Evolutionary conservation across 2,113 vertebrate genomes (phyloP), one percentile per base, ranked within the genome.

Genomic region (Castor canadensis): DNA sequence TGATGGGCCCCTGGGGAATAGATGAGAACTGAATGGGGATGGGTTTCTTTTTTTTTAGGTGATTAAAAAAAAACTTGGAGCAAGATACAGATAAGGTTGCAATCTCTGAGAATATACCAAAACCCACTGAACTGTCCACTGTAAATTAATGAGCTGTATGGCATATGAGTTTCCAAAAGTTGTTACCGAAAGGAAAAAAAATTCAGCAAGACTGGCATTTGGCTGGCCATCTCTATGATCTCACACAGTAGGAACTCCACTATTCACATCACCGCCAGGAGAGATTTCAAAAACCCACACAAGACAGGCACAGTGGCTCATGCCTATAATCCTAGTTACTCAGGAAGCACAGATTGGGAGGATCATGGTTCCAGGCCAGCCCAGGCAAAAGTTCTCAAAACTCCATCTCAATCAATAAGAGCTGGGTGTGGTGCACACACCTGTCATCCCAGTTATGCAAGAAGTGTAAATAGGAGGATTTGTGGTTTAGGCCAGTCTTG

Each of bases 221-320:
- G 49, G 77, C 6, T 9, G 28, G 30, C 52, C 67, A 32, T 35
- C 64, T 22, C 56, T 28, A 20, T 9, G 24, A n/a, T 24, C 58
- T 24, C 58, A 20, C 0, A 1, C 22, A 26, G 49, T 0, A 15
- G 22, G 1, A 40, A 17, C 32, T 9, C n/a, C n/a, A n/a, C 64
- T 3, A 22, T 20, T 32, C 32, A 40, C 6, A 62, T 0, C 1
- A n/a, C 43, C 9, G n/a, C 45, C 45, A 17, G 20, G 10, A 60
- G 7, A 60, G 54, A 64, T 1, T 47, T 26, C 22, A 30, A 47
- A 56, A 40, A 4, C 4, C 15, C 64, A 22, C 52, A 16, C 52
- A 54, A 16, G 52, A n/a, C n/a, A n/a, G n/a, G n/a, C n/a, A n/a
- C n/a, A 16, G 52, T 54, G 16, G 52, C 52, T 54, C 52, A n/a